Conservation (phyloP, 2,113 vertebrate genomes). For the Psittacus erithacus region DNA sequence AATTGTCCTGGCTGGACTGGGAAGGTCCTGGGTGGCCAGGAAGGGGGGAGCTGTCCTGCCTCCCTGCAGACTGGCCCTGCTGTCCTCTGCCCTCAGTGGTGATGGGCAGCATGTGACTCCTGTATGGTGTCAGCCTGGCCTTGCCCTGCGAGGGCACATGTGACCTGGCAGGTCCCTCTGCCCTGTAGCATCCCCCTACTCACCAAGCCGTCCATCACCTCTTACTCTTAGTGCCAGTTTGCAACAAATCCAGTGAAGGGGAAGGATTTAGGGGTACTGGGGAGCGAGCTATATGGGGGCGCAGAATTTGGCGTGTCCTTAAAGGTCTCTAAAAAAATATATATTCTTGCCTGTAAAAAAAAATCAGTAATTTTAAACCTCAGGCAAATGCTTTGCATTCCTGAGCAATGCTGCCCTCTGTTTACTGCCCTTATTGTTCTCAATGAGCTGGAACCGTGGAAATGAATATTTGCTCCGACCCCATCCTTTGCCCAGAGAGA, state of each 20-base stretch:
- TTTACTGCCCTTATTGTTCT: conserved; percentile 70
- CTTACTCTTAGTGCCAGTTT: not conserved
- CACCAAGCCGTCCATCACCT: not conserved
- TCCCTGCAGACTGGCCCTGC: not conserved
- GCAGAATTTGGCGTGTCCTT: not conserved
- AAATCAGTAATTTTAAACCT: conserved; percentile 62
- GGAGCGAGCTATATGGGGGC: not conserved
- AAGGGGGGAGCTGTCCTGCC: not conserved
- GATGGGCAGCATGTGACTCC: not conserved
- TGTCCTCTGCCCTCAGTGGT: not conserved
- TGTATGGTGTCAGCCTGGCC: not conserved
- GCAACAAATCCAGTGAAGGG: not conserved
- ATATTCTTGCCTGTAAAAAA: conserved; percentile 34
- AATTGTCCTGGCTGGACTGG: not conserved
- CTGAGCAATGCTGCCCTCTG: conserved; percentile 66
- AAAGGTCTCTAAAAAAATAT: conserved; percentile 13
- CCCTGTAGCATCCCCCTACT: rapidly evolving
- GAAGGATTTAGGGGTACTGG: not conserved
- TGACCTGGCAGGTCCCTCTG: rapidly evolving
- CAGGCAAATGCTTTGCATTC: conserved; percentile 63
- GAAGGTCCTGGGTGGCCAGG: not conserved
- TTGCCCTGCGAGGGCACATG: rapidly evolving
- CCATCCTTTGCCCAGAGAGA: conserved; percentile 40
- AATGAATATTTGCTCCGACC: conserved; percentile 47
- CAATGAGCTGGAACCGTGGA: conserved; percentile 68